These are phyloP conservation scores for Gymnosoma rotundatum DNA, from an alignment of 2,888 invertebrate genomes.

Conservation along the genomic window DNA sequence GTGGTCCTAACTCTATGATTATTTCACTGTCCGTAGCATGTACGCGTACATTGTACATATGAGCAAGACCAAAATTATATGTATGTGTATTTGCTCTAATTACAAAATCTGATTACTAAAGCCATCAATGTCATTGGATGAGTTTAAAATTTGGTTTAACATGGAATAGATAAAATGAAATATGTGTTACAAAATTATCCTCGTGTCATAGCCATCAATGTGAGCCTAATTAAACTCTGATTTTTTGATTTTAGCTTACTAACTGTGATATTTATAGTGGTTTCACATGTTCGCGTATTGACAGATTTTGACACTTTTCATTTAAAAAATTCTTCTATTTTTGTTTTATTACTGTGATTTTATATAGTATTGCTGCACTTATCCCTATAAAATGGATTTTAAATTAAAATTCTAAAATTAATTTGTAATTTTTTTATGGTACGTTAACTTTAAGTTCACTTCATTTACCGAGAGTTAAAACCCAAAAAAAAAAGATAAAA, in stretches of 20 bases:
- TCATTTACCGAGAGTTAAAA: no score
- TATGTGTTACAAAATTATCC: constrained; percentile 54
- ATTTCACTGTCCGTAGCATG: not conserved
- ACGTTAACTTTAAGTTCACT: no score
- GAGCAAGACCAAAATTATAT: not conserved
- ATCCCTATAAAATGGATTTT: not conserved
- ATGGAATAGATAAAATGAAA: constrained; percentile 45
- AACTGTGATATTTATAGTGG: constrained; percentile 45
- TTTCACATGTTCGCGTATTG: constrained; percentile 12
- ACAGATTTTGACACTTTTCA: constrained; percentile 23
- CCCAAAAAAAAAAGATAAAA: no score
- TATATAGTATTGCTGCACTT: not conserved
- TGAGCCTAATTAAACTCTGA: constrained; percentile 62
- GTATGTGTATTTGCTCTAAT: constrained; percentile 47
- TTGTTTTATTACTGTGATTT: not conserved
- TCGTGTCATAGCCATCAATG: constrained; percentile 53
- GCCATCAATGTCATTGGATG: constrained; percentile 52
- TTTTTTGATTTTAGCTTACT: constrained; percentile 50
- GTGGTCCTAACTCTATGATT: not conserved
- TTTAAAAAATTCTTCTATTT: not conserved
- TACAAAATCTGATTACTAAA: constrained; percentile 66
- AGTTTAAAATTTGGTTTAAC: constrained; percentile 45
- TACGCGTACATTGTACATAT: not conserved
- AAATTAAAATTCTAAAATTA: constrained; percentile 6
- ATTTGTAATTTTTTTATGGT: not conserved